These are phyloP conservation scores for Stenodema calcarata DNA, from an alignment of 2,888 invertebrate genomes.

Conservation along the genomic window DNA sequence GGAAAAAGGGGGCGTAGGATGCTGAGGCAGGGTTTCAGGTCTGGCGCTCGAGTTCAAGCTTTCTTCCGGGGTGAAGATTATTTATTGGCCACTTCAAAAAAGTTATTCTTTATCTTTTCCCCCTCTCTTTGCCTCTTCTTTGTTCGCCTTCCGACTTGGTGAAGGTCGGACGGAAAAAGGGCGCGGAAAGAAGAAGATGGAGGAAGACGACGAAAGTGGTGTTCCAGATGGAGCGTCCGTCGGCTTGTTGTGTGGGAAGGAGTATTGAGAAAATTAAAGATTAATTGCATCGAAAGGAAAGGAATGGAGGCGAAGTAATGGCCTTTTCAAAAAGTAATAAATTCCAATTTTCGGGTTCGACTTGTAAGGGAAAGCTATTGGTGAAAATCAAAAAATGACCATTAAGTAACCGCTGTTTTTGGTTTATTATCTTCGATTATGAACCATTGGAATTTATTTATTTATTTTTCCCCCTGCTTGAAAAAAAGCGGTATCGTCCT, in stretches of 20 bases:
- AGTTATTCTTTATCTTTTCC: not conserved
- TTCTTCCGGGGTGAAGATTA: slow-evolving; percentile 20
- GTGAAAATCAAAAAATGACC: no score
- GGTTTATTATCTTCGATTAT: no score
- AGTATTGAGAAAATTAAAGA: slow-evolving; percentile 21
- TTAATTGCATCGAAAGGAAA: slow-evolving; percentile 1
- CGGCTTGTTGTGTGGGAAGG: not conserved
- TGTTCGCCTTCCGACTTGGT: not conserved
- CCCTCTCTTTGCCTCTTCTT: not conserved
- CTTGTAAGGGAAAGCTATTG: not conserved
- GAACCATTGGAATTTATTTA: no score
- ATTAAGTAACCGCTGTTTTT: no score
- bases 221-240: not conserved
- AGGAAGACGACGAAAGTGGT: not conserved
- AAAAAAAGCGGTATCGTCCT: no score
- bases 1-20: not conserved
- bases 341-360: slow-evolving; percentile 2
- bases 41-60: not conserved
- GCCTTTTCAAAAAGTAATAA: slow-evolving; percentile 21
- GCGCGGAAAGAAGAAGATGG: not conserved
- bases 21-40: not conserved
- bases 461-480: no score
- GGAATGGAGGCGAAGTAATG: not conserved
- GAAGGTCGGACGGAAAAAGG: not conserved
- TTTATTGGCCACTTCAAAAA: slow-evolving; percentile 36